Evolutionary conservation across 2,113 vertebrate genomes (phyloP).

Genomic region (Lampris incognitus): DNA sequence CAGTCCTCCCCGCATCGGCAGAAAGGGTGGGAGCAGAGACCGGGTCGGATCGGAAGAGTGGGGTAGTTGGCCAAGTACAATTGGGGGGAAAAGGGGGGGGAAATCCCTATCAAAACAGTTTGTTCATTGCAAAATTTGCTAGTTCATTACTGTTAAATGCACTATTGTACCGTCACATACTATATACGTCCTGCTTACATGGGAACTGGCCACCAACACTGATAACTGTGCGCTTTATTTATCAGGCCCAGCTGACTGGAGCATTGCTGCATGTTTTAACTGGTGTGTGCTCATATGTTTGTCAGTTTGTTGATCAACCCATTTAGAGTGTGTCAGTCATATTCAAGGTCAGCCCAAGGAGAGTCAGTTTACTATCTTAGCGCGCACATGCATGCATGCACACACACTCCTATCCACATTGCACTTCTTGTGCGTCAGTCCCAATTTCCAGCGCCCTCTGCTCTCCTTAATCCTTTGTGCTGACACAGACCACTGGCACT

Average conservation of each 20-base stretch:
- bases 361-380: background rate
- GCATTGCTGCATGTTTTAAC: background rate
- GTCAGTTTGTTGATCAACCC: conserved; percentile 18
- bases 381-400: background rate
- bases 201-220: no score
- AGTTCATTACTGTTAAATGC: no score
- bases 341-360: conserved; percentile 45
- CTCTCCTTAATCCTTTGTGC: conserved; percentile 24
- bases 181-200: no score
- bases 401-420: conserved; percentile 22
- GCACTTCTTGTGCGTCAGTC: conserved; percentile 19
- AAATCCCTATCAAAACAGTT: no score
- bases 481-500: conserved; percentile 9
- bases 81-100: no score
- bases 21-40: no score
- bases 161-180: no score
- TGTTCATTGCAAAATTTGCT: no score
- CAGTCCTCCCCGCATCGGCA: no score
- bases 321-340: conserved; percentile 30
- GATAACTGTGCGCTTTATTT: background rate
- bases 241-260: background rate
- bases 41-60: no score
- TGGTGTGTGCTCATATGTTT: conserved; percentile 18
- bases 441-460: background rate
- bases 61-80: no score